A percentile compares a stretch with the other conserved stretches of the same genome.
Conservation (phyloP, 2,797 vertebrate genomes). For the Notolabrus celidotus region DNA sequence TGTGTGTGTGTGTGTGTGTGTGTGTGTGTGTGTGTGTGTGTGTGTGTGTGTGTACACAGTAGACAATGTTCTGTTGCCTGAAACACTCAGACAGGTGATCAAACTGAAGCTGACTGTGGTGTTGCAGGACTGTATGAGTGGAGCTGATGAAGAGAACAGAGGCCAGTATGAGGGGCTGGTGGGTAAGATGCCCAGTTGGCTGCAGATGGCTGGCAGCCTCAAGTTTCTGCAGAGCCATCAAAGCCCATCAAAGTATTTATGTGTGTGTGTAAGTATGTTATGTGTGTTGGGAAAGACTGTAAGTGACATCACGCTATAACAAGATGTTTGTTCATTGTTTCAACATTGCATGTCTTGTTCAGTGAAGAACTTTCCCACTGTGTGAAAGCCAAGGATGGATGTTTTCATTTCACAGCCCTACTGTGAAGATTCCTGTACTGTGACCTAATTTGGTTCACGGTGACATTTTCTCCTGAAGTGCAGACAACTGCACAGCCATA, state of each 20-base stretch:
- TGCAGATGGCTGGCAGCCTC: constrained; percentile 57
- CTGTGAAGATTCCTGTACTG: constrained; percentile 9
- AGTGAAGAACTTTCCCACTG: not conserved
- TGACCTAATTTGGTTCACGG: constrained; percentile 25
- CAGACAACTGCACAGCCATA: constrained; percentile 6
- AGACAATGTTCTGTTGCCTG: constrained; percentile 37
- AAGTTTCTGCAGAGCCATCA: constrained; percentile 67
- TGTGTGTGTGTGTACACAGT: not conserved
- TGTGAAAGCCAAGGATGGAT: not conserved
- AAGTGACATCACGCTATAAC: constrained; percentile 35
- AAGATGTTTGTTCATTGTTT: constrained; percentile 13
- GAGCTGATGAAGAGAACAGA: constrained; percentile 35
- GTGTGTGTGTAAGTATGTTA: constrained; percentile 29
- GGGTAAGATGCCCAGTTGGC: constrained; percentile 61
- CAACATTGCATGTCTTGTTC: constrained; percentile 1
- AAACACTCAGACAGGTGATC: constrained; percentile 65
- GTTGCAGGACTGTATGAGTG: constrained; percentile 43
- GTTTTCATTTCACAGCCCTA: constrained; percentile 13
- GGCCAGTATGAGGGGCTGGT: constrained; percentile 32
- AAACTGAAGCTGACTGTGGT: constrained; percentile 36
- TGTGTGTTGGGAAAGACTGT: constrained; percentile 35
- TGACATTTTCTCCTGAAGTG: not conserved
- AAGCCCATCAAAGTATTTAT: constrained; percentile 51
- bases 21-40: no score
- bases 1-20: no score